Evolutionary conservation across 2,888 invertebrate species (phyloP), one percentile per base, ranked within the genome.

Genomic region (Gortyna flavago): DNA sequence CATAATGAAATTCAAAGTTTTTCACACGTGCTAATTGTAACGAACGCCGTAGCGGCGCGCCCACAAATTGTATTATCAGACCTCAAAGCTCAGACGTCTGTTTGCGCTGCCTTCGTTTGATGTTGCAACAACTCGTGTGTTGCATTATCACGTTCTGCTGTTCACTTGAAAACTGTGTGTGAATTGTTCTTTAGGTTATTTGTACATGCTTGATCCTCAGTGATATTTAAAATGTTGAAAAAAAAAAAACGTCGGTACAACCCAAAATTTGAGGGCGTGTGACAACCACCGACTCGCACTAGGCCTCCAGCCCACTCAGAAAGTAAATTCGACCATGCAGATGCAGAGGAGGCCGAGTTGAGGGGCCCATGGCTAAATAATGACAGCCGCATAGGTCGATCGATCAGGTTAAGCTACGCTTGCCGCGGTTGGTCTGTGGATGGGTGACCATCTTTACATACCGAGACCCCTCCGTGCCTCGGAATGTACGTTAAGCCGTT

Each of bases 11-110:
- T 85, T 59, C 21, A 73, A 85, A 85, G 85, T 85, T 85, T 85
- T 85, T 85, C 83, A 80, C 85, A 85, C 80, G 80, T 83, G 80
- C 71, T 85, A 85, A 82, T 86, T 86, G 82, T 84, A 83, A 84
- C 80, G 80, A 67, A 81, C 48, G 86, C 83, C 77, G 85, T 73
- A 67, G 77, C 72, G 82, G 75, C 79, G 81, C 72, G 72, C 77
- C 84, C 81, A 70, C 90, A 91, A 93, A 93, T 93, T 92, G 87
- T 88, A 89, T 93, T 91, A 93, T 88, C 85, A 84, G 85, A 92
- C 93, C 93, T 93, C 93, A 94, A 94, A 94, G 93, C 90, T 87
- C 89, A 94, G 93, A 93, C 93, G 85, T 88, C 80, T 90, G 87
- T 92, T 89, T 90, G 87, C 84, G 78, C 74, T 70, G 77, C 76